Conservation (phyloP, 2,888 invertebrate species). For the Thera britannica region DNA sequence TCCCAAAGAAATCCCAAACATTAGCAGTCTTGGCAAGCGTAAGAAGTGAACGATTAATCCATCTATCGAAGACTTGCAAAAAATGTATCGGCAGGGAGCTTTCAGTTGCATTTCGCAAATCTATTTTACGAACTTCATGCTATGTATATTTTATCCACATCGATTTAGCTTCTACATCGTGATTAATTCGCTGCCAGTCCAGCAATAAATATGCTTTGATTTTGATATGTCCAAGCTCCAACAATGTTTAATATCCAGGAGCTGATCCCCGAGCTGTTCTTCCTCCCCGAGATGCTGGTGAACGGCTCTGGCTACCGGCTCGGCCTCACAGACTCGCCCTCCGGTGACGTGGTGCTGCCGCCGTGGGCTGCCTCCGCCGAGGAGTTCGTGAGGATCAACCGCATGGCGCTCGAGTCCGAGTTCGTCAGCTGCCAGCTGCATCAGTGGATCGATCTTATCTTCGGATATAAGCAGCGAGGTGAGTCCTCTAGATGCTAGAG, state of each 20-base stretch:
- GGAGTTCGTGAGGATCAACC: conserved; percentile 98
- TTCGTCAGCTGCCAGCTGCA: conserved; percentile 99
- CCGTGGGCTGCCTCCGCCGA: conserved; percentile 99
- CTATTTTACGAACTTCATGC: no score
- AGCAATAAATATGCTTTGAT: no score
- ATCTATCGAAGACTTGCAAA: no score
- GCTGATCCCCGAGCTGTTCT: conserved; percentile 99
- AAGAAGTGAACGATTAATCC: no score
- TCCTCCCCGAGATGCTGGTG: conserved; percentile 99
- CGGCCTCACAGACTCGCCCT: conserved; percentile 94
- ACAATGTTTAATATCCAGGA: conserved; percentile 84
- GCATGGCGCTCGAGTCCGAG: conserved; percentile 99
- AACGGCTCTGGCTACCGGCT: conserved; percentile 93
- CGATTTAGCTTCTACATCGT: no score
- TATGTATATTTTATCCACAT: no score
- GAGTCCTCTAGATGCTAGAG: background rate
- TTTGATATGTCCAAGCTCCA: background rate
- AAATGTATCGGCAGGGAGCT: no score
- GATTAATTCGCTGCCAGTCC: no score
- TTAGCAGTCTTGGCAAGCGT: no score
- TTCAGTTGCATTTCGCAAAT: no score
- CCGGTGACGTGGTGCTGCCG: conserved; percentile 95
- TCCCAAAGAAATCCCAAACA: no score
- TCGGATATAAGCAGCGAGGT: conserved; percentile 99
- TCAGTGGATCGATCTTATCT: conserved; percentile 99